Evolutionary conservation across 2,888 invertebrate genomes (phyloP).

Genomic region (Apoderus coryli): DNA sequence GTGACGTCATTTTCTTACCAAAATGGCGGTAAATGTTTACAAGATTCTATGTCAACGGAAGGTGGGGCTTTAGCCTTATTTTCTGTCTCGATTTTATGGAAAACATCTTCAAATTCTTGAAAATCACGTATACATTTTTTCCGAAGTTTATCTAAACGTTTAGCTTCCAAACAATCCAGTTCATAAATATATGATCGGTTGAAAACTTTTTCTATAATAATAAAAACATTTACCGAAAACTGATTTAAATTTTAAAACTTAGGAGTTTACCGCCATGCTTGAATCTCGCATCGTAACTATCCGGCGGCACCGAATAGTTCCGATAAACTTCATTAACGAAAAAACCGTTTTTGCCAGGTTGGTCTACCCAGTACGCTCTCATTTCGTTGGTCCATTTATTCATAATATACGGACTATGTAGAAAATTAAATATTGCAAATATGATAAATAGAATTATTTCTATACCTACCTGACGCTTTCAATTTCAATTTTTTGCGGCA

Average conservation of each 20-base stretch:
- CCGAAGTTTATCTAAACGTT: conserved; percentile 28
- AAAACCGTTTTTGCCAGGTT: conserved; percentile 40
- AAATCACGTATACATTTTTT: conserved; percentile 25
- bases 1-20: conserved; percentile 26
- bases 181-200: conserved; percentile 43
- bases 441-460: too few species aligned
- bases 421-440: too few species aligned
- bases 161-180: conserved; percentile 37
- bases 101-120: conserved; percentile 18
- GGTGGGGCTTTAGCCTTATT: conserved; percentile 18
- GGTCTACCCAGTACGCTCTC: conserved; percentile 41
- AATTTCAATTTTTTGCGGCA: conserved; percentile 27
- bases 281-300: conserved; percentile 24
- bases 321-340: conserved; percentile 36
- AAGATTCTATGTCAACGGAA: conserved; percentile 17
- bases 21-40: conserved; percentile 23
- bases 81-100: conserved; percentile 14
- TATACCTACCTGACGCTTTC: conserved; percentile 17
- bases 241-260: too few species aligned
- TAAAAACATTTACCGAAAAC: too few species aligned
- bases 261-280: conserved; percentile 26
- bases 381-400: conserved; percentile 36
- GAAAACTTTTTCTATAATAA: conserved; percentile 30
- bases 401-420: conserved; percentile 25
- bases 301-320: conserved; percentile 27